Evolutionary conservation across 2,113 vertebrate genomes (phyloP).

Genomic region (Irena cyanogastra): DNA sequence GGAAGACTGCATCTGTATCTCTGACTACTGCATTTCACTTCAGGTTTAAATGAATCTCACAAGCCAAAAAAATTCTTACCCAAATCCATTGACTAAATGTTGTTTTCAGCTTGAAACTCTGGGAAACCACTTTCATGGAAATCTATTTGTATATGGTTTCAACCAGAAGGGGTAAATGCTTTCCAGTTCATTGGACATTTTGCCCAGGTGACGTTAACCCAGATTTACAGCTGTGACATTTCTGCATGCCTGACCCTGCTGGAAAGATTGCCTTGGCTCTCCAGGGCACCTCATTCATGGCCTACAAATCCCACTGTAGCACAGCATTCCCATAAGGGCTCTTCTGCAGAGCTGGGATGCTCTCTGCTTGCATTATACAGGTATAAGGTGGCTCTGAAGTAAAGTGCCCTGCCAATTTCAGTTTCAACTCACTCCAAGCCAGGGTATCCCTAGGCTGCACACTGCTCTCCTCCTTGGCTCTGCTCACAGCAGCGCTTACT

Average conservation of each 20-base stretch:
- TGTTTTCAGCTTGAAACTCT: neutral
- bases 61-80: neutral
- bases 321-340: neutral
- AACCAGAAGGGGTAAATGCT: conserved; percentile 25
- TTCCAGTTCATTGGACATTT: conserved; percentile 22
- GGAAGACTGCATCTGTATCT: neutral
- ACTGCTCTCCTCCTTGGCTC: neutral
- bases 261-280: neutral
- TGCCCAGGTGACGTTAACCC: neutral
- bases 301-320: neutral
- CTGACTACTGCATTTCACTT: neutral
- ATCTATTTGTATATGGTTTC: conserved; percentile 27
- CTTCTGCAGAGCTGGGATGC: neutral
- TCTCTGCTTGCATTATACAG: neutral
- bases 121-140: conserved; percentile 11
- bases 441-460: neutral
- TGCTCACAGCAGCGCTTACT: neutral
- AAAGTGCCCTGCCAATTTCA: neutral
- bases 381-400: neutral
- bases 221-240: conserved; percentile 29
- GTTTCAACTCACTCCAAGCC: neutral
- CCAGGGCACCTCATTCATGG: neutral
- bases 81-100: neutral
- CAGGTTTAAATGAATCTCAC: neutral
- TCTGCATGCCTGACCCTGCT: neutral